Percentiles rank a stretch among this genome's conserved stretches.
Evolutionary conservation across 2,888 invertebrate genomes (phyloP).

Genomic region (Drosophila testacea): DNA sequence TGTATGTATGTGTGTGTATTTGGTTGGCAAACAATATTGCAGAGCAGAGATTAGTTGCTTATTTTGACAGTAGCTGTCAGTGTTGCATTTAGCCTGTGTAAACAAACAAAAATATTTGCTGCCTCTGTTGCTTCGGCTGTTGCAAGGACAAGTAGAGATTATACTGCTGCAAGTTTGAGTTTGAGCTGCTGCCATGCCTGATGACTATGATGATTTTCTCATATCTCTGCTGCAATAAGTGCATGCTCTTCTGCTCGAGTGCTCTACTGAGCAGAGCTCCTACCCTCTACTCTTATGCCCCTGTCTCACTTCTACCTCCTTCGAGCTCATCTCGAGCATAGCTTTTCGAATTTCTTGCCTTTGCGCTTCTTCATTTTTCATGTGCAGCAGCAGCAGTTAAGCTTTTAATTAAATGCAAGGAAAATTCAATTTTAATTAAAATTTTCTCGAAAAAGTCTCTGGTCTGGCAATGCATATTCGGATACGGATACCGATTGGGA

Average conservation of each 20-base stretch:
- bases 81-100: slow-evolving; percentile 70
- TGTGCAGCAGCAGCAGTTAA: slow-evolving; percentile 69
- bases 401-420: slow-evolving; percentile 80
- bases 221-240: slow-evolving; percentile 67
- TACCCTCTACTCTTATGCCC: neutral
- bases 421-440: slow-evolving; percentile 80
- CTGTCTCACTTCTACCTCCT: neutral
- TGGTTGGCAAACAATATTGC: slow-evolving; percentile 68
- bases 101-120: slow-evolving; percentile 64
- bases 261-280: slow-evolving; percentile 41
- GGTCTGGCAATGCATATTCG: slow-evolving; percentile 49
- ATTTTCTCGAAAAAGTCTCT: slow-evolving; percentile 71
- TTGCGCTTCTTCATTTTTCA: slow-evolving; percentile 70
- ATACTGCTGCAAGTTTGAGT: slow-evolving; percentile 29
- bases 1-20: slow-evolving; percentile 25
- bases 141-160: slow-evolving; percentile 34
- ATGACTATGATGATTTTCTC: slow-evolving; percentile 69
- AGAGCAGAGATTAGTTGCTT: slow-evolving; percentile 70
- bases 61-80: slow-evolving; percentile 79
- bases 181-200: slow-evolving; percentile 24
- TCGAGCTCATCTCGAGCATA: slow-evolving; percentile 50
- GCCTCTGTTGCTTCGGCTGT: slow-evolving; percentile 8
- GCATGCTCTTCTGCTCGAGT: slow-evolving; percentile 74
- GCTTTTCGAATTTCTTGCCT: slow-evolving; percentile 70
- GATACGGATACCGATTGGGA: slow-evolving; percentile 47